phyloP scores from a whole-genome alignment of 2,113 vertebrate species.

The Pyrgilauda ruficollis region DNA sequence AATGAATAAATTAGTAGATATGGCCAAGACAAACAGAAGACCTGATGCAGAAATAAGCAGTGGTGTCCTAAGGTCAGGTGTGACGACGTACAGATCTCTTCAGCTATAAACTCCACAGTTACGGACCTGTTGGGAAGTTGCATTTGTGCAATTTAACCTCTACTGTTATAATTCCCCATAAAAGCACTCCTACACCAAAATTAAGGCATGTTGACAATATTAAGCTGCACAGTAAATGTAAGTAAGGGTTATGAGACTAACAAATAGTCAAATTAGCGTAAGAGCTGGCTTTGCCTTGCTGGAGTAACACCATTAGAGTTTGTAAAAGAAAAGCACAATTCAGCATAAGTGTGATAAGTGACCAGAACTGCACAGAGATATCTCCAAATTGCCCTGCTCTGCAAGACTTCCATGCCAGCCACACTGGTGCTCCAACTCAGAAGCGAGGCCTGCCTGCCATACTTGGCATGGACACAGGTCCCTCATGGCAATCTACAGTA shows the following conservation, averaged over 20 bases:
- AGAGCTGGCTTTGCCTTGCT: slow-evolving; percentile 3
- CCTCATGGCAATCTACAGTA: not conserved
- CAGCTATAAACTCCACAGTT: not conserved
- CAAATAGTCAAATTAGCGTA: slow-evolving; percentile 30
- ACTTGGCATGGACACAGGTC: not conserved
- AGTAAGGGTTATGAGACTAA: slow-evolving; percentile 39
- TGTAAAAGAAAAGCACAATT: slow-evolving; percentile 5
- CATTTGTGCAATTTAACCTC: slow-evolving; percentile 1
- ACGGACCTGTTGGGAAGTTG: not conserved
- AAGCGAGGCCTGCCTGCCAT: not conserved
- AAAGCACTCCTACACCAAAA: not conserved
- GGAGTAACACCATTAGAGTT: not conserved
- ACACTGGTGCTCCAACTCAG: not conserved
- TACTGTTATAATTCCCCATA: not conserved
- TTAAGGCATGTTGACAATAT: not conserved
- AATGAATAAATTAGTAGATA: not conserved
- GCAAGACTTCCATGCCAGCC: not conserved
- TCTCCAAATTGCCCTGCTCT: not conserved
- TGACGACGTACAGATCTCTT: not conserved
- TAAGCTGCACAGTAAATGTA: slow-evolving; percentile 16
- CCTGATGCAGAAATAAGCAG: not conserved
- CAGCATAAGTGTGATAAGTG: not conserved
- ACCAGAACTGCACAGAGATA: not conserved
- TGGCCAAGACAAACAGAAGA: not conserved
- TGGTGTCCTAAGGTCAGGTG: not conserved